Percentiles rank a stretch among this genome's conserved stretches.
phyloP scores from a whole-genome alignment of 2,113 vertebrate species.

The Lynx canadensis region DNA sequence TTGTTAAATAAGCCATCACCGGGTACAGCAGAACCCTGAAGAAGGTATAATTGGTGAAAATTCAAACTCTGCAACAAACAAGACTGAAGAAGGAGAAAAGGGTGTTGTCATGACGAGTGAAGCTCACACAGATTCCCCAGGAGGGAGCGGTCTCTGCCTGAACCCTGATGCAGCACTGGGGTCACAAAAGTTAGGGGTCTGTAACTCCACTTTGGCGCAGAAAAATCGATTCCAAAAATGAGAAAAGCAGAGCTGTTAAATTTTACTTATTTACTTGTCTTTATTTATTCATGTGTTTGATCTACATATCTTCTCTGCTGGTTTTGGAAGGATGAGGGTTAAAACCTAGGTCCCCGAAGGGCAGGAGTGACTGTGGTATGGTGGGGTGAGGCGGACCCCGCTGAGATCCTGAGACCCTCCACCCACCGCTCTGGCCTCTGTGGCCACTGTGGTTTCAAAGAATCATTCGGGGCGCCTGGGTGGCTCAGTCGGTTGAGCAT shows the following conservation, averaged over 20 bases:
- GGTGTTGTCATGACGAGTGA: rapidly evolving
- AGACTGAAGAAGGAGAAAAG: not conserved
- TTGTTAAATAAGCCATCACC: not conserved
- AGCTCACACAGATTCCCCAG: rapidly evolving
- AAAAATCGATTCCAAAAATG: not conserved
- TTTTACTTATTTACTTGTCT: not conserved
- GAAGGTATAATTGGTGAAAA: not conserved
- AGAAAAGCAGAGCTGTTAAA: not conserved
- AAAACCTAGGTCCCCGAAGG: not conserved
- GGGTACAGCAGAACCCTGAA: too few relatives aligned
- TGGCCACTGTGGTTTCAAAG: not conserved
- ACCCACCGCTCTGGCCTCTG: too few relatives aligned
- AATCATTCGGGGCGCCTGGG: not conserved
- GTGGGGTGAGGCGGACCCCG: too few relatives aligned
- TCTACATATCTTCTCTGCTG: not conserved
- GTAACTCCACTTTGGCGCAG: not conserved
- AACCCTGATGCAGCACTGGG: rapidly evolving
- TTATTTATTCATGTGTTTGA: not conserved
- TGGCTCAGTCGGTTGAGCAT: too few relatives aligned
- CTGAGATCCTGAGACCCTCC: rapidly evolving
- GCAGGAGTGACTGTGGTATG: rapidly evolving
- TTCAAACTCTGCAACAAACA: not conserved
- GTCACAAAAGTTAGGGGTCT: not conserved
- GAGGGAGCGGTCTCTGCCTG: rapidly evolving
- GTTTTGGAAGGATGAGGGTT: not conserved